Conservation (phyloP, 2,113 vertebrate species). For the Paradisaea rubra region DNA sequence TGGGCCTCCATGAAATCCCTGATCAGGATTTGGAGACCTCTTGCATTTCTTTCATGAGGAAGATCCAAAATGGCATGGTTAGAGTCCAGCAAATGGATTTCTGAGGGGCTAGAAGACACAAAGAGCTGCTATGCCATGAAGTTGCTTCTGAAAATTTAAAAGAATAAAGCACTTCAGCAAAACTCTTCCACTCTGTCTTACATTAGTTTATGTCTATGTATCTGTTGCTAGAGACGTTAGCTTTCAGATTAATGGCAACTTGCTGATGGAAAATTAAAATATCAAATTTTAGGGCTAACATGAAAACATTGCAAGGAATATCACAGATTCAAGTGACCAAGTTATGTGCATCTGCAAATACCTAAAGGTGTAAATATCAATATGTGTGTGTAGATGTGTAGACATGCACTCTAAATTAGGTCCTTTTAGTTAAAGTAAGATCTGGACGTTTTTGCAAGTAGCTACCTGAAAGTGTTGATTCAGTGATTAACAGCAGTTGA, state of each 20-base stretch:
- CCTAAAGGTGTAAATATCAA: neutral
- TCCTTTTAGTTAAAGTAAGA: neutral
- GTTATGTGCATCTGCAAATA: neutral
- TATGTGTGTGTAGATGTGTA: neutral
- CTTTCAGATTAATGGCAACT: neutral
- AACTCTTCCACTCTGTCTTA: neutral
- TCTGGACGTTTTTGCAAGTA: neutral
- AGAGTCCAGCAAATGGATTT: neutral
- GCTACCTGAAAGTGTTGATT: neutral
- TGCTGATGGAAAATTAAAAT: neutral
- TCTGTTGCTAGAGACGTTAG: neutral
- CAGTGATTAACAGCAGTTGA: neutral
- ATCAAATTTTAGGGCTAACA: neutral
- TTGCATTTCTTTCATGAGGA: accelerated
- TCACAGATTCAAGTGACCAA: neutral
- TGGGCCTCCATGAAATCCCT: neutral
- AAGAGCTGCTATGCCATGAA: neutral
- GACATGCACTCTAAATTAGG: neutral
- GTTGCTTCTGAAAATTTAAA: neutral
- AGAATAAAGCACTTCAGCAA: neutral
- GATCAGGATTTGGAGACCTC: neutral
- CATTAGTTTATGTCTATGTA: neutral
- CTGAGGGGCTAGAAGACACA: neutral
- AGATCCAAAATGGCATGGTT: neutral
- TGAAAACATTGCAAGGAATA: neutral